Conservation (phyloP, 2,888 invertebrate genomes). For the Tanypteryx hageni region DNA sequence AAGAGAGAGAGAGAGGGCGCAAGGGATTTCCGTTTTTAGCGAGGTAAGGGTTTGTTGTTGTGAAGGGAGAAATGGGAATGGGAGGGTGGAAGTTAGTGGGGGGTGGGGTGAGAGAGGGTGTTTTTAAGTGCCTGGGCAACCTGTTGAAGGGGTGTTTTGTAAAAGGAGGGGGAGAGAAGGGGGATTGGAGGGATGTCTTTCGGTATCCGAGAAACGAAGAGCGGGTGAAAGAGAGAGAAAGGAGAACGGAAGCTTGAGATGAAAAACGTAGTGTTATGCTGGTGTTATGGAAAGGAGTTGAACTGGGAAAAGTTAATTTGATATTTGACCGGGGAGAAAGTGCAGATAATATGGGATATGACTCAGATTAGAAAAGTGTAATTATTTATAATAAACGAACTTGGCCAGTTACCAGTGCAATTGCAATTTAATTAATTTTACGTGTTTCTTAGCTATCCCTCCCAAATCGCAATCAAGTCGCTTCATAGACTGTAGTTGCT, state of each 20-base stretch:
- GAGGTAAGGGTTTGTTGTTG: conserved; percentile 34
- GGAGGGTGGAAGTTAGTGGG: not conserved
- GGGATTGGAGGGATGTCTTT: not conserved
- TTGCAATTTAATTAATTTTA: no score
- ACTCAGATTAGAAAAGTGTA: no score
- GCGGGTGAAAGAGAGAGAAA: not conserved
- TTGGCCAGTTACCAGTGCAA: no score
- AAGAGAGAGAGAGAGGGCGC: not conserved
- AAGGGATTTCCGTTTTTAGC: not conserved
- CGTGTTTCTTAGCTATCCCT: no score
- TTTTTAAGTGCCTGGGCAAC: conserved; percentile 40
- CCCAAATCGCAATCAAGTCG: no score
- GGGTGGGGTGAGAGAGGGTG: not conserved
- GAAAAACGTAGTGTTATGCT: no score
- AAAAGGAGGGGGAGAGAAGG: not conserved
- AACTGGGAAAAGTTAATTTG: no score
- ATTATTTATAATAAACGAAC: no score
- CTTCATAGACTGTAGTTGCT: no score
- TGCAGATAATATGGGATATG: no score
- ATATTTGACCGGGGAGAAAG: no score
- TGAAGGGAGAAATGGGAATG: not conserved
- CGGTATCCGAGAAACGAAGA: not conserved
- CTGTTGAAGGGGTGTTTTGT: conserved; percentile 46
- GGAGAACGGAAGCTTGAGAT: not conserved
- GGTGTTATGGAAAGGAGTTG: no score